Percentiles rank a stretch among this genome's conserved stretches.
phyloP scores from a whole-genome alignment of 2,113 vertebrate genomes.

The Lipotes vexillifer region DNA sequence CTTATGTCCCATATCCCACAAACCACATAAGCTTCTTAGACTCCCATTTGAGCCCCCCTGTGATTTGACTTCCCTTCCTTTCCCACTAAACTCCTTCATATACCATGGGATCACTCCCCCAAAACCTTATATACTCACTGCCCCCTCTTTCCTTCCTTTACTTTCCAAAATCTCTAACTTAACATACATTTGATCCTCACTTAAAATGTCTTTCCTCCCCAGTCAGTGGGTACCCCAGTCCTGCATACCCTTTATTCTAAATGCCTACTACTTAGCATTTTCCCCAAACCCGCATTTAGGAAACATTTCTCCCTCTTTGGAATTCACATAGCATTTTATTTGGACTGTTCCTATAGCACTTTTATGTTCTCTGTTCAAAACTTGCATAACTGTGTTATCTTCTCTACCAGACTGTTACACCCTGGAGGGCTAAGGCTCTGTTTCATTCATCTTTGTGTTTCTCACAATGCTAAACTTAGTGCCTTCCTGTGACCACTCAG shows the following conservation, averaged over 20 bases:
- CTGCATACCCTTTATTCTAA: background rate
- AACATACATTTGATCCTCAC: background rate
- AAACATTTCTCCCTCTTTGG: background rate
- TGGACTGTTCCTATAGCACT: background rate
- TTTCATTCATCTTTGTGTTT: constrained; percentile 18
- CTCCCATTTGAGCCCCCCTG: background rate
- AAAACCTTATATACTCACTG: background rate
- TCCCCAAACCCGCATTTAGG: background rate
- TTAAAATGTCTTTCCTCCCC: background rate
- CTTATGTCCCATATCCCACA: background rate
- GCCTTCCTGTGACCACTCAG: background rate
- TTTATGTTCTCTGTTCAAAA: background rate
- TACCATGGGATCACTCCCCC: background rate
- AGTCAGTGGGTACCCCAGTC: background rate
- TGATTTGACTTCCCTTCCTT: background rate
- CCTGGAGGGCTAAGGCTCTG: background rate
- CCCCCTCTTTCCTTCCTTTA: background rate
- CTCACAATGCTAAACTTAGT: background rate
- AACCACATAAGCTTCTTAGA: background rate
- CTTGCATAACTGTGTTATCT: background rate
- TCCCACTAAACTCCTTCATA: background rate
- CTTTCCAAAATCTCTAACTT: background rate
- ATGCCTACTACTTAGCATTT: background rate
- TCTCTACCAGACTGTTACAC: background rate
- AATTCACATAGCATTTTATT: background rate